These are phyloP conservation scores for Oreotrochilus melanogaster DNA, from an alignment of 2,113 vertebrate genomes.

Conservation along the genomic window DNA sequence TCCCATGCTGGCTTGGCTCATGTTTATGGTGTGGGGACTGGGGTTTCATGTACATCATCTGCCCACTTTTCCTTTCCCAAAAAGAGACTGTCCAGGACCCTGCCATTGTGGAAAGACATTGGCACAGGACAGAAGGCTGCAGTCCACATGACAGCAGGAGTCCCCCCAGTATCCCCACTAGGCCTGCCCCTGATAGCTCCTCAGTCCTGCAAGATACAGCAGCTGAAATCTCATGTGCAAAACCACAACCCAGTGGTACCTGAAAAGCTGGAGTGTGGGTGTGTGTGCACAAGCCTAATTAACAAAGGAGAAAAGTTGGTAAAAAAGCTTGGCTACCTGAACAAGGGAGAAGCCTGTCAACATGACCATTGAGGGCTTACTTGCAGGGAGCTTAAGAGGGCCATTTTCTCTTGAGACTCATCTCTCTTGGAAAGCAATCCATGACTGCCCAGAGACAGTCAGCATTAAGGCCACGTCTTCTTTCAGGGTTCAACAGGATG, in stretches of 20 bases:
- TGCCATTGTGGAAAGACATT: background rate
- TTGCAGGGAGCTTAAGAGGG: background rate
- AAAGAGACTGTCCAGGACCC: background rate
- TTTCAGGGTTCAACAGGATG: background rate
- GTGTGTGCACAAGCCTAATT: background rate
- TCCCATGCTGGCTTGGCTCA: background rate
- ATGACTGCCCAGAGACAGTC: background rate
- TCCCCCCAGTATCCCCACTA: background rate
- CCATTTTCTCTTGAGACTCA: background rate
- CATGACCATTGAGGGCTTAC: accelerated
- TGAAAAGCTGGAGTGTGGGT: background rate
- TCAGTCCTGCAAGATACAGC: background rate
- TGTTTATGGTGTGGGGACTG: accelerated
- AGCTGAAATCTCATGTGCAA: background rate
- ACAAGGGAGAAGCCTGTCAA: background rate
- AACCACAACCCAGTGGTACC: background rate
- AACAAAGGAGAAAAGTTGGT: background rate
- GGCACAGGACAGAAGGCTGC: background rate
- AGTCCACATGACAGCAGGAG: background rate
- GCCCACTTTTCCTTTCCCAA: background rate
- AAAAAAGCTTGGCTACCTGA: background rate
- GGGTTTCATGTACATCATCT: background rate
- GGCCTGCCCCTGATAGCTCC: background rate
- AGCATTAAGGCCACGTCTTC: background rate
- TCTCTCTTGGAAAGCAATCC: background rate